Evolutionary conservation across 92 coral and sea anemone species (phyloP), one percentile per base, ranked within the genome.

Genomic region (Phenganax stokvisi): DNA sequence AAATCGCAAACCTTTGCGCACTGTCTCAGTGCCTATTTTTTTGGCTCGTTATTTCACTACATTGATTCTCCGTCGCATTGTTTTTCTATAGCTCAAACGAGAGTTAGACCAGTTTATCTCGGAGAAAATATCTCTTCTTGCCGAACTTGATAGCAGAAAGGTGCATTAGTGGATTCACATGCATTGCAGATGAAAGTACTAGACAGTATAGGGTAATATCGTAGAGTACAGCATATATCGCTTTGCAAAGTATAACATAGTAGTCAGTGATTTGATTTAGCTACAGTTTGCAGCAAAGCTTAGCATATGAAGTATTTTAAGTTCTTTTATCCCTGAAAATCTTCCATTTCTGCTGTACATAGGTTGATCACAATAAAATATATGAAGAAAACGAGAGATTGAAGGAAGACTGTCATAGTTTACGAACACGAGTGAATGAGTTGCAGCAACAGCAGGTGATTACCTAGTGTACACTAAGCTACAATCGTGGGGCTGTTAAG

Each of bases 371-470:
- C 55, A 82, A 84, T 70, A 82, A 80, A 54, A 85, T 91, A 30
- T 86, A 84, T 61, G 92, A 94, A 68, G 83, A 84, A 58, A 94
- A 89, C 61, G 80, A 62, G 9, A n/a, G 85, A 13, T 80, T 94
- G 30, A 90, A 92, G 81, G 90, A 89, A 28, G 98, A 92, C 68
- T 90, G 92, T 79, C 82, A 88, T 65, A 89, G 77, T 51, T 89
- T 90, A 47, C 76, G 92, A 51, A 89, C 89, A 84, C 90, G 89
- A 52, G 87, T 94, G 57, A 76, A 85, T 27, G 84, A 92, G n/a
- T 83, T 94, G 28, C 92, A 94, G 75, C 92, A 92, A 58, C 92
- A 90, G 65, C 98, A 92, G 97, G 98, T 94, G 25, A 64, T 6
- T 71, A 58, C 12, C 12, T 72, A 59, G 65, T 59, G 17, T 3